These are phyloP conservation scores for Diadegma fenestrale DNA, from an alignment of 2,888 invertebrate species.

Conservation along the genomic window DNA sequence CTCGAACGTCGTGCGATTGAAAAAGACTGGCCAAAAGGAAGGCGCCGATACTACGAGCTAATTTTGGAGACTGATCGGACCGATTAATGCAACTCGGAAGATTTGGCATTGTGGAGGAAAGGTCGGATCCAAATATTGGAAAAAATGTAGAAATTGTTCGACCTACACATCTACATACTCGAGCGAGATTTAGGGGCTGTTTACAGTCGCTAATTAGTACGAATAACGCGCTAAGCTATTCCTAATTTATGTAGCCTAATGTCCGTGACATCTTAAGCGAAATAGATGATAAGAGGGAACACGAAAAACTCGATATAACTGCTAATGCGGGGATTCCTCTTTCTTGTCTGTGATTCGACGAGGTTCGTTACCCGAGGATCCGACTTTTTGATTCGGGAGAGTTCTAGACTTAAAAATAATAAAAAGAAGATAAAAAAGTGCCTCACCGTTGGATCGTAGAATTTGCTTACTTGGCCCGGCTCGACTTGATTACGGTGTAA, in stretches of 20 bases:
- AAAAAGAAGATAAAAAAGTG: constrained; percentile 72
- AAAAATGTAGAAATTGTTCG: constrained; percentile 23
- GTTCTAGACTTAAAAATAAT: constrained; percentile 75
- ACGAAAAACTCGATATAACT: constrained; percentile 65
- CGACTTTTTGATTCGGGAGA: constrained; percentile 75
- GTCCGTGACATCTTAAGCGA: constrained; percentile 50
- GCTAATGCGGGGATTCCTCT: constrained; percentile 52
- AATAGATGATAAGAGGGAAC: constrained; percentile 45
- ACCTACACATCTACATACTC: constrained; percentile 39
- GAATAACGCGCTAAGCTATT: constrained; percentile 68
- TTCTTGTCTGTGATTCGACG: constrained; percentile 70
- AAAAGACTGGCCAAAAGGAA: constrained; percentile 32
- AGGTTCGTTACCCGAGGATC: constrained; percentile 52
- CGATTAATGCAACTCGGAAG: constrained; percentile 32
- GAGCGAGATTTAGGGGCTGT: constrained; percentile 49
- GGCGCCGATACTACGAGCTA: constrained; percentile 34
- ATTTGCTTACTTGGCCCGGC: constrained; percentile 67
- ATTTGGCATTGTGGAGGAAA: constrained; percentile 51
- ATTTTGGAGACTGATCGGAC: constrained; percentile 47
- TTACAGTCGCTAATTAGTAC: constrained; percentile 58
- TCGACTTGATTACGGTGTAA: constrained; percentile 64
- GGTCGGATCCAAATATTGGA: constrained; percentile 13
- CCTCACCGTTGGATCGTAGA: constrained; percentile 81
- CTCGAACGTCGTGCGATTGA: constrained; percentile 26
- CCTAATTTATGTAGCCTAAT: constrained; percentile 77